Evolutionary conservation across 2,888 invertebrate species (phyloP), one percentile per base, ranked within the genome.

Genomic region (Himalopsyche anomala): DNA sequence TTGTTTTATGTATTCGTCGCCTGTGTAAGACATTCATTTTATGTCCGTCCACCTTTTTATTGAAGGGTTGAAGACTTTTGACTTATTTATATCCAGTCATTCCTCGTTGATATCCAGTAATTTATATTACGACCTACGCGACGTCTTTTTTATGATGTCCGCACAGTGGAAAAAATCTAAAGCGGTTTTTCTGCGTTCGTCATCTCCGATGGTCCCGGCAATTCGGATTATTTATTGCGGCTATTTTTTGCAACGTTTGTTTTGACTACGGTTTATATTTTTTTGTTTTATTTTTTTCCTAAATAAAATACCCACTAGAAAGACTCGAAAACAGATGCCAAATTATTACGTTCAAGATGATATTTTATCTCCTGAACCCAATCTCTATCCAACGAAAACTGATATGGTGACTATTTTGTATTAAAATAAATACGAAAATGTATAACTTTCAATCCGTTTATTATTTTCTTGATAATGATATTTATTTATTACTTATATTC

Each of bases 61-160:
- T 80, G 81, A 74, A 81, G 86, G 86, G 84, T 86, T 86, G 81
- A 83, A 82, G 87, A 86, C 86, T 86, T 79, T 80, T 84, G 83
- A 87, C 87, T 87, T 87, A 86, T 87, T 87, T 86, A 87, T 87
- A 62, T 69, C 55, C 80, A 83, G 86, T 85, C 83, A 86, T 86
- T 87, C 84, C 80, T 87, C 84, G 86, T 84, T 81, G 87, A 87
- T 86, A 82, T 54, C 82, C 87, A 56, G 83, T 87, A 86, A 87
- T 87, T 85, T 87, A 85, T 86, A 84, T 85, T 85, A 81, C 83
- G 80, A 87, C 86, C 81, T 86, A 84, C 83, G 85, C 85, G 85
- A 80, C 85, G 82, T 74, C 79, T 82, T 42, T 84, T 87, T 87
- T 87, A 87, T 83, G 82, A 87, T 79, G 54, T 55, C 80, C 40